Conservation (phyloP, 2,888 invertebrate genomes). For the Tridacna crocea region DNA sequence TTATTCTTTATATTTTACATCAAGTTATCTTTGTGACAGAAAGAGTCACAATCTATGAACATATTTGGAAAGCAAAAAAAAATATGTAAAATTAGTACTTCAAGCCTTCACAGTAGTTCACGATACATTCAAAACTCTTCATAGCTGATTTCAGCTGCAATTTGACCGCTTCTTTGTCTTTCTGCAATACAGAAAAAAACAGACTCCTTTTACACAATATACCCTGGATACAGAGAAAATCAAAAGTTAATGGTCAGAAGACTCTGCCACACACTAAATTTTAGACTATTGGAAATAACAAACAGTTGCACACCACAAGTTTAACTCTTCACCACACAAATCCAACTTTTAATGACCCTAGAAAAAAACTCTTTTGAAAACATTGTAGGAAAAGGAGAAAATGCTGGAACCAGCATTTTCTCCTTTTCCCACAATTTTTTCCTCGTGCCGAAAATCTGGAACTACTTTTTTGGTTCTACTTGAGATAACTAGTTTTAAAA, state of each 20-base stretch:
- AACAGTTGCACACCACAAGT: neutral
- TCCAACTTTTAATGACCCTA: too few relatives aligned
- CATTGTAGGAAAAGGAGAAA: neutral
- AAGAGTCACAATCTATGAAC: too few relatives aligned
- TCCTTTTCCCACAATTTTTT: neutral
- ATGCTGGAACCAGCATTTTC: neutral
- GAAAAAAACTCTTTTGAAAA: too few relatives aligned
- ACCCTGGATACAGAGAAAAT: too few relatives aligned
- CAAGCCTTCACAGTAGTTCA: conserved; percentile 92
- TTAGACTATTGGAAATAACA: neutral
- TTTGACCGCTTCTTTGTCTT: conserved; percentile 65
- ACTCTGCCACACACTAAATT: neutral
- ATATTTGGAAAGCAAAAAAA: neutral
- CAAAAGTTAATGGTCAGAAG: neutral
- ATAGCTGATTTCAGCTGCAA: conserved; percentile 88
- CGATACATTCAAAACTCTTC: conserved; percentile 92
- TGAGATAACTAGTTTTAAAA: too few relatives aligned
- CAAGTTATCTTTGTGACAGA: too few relatives aligned
- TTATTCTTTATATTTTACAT: too few relatives aligned
- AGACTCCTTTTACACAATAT: too few relatives aligned
- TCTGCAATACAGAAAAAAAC: conserved; percentile 44
- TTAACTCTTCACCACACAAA: too few relatives aligned
- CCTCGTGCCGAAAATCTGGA: neutral
- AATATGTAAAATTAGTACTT: conserved; percentile 40
- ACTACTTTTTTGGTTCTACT: too few relatives aligned